A percentile compares a stretch with the other conserved stretches of the same genome.
These are phyloP conservation scores for Brassicogethes aeneus DNA, from an alignment of 2,888 invertebrate species.

Conservation along the genomic window DNA sequence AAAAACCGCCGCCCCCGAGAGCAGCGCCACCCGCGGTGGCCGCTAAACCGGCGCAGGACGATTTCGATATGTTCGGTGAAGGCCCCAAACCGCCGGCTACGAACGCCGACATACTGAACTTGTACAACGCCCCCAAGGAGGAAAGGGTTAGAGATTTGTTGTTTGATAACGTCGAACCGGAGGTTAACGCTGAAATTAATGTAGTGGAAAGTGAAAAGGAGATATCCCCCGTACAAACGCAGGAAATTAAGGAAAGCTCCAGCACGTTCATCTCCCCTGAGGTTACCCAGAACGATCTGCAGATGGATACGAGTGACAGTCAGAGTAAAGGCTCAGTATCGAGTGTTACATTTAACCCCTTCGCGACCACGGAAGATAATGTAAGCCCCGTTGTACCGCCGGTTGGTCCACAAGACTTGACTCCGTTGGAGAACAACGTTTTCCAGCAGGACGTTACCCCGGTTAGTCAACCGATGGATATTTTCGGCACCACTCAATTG, in stretches of 20 bases:
- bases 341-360: constrained; percentile 44
- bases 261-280: constrained; percentile 33
- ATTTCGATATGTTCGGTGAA: constrained; percentile 37
- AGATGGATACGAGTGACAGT: constrained; percentile 40
- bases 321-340: constrained; percentile 38
- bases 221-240: constrained; percentile 4
- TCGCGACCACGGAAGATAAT: constrained; percentile 22
- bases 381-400: background rate
- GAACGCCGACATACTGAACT: constrained; percentile 38
- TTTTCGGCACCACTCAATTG: constrained; percentile 14
- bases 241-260: constrained; percentile 14
- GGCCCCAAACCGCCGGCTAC: constrained; percentile 36
- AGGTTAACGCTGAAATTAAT: background rate
- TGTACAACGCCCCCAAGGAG: constrained; percentile 31
- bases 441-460: constrained; percentile 11
- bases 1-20: constrained; percentile 21
- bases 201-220: constrained; percentile 4
- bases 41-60: constrained; percentile 18
- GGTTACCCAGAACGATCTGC: constrained; percentile 32
- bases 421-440: constrained; percentile 18
- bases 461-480: constrained; percentile 15
- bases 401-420: constrained; percentile 11
- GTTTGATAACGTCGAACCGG: constrained; percentile 13
- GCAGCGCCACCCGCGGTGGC: constrained; percentile 13
- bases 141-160: constrained; percentile 21